Evolutionary conservation across 2,888 invertebrate genomes (phyloP), one percentile per base, ranked within the genome.

Genomic region (Drosophila koepferae): DNA sequence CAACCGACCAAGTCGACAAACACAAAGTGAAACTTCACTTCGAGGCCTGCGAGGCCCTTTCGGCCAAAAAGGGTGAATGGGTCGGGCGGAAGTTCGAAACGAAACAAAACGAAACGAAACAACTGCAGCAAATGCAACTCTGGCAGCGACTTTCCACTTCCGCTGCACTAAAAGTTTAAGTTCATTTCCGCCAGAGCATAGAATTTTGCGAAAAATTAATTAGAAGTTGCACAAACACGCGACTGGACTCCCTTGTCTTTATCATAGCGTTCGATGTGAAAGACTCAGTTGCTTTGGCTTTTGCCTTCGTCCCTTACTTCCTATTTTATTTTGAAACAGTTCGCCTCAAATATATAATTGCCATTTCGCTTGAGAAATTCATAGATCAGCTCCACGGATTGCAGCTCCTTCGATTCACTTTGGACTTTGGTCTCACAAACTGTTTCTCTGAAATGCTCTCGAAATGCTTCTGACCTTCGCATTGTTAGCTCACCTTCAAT

Each of bases 171-270:
- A 90, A 90, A 89, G 89, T 83, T 89, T 81, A 81, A 88, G 81
- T 86, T 88, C 83, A 89, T 89, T 89, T 89, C 89, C 90, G 89
- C 55, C 64, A 10, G 53, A 62, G 77, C 69, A 69, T 63, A 72
- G 72, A 76, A 81, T 71, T 71, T 63, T 78, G 54, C 66, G 58
- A 70, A 81, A 82, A 84, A 84, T 88, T 86, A 88, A 88, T 86
- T 88, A 88, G 86, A 81, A 86, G 80, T 86, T 83, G 67, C 74
- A 72, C 56, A 69, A 73, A 71, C 77, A 86, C 76, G 87, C 77
- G 54, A 75, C 72, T 61, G 59, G 46, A 55, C 59, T n/a, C n/a
- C 14, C 8, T n/a, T 36, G 28, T 7, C 53, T 59, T 61, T 73
- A 74, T 71, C 71, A 63, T 60, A 66, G 51, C 60, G 46, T 59